phyloP scores from a whole-genome alignment of 2,797 vertebrate genomes.

The Fringilla coelebs region DNA sequence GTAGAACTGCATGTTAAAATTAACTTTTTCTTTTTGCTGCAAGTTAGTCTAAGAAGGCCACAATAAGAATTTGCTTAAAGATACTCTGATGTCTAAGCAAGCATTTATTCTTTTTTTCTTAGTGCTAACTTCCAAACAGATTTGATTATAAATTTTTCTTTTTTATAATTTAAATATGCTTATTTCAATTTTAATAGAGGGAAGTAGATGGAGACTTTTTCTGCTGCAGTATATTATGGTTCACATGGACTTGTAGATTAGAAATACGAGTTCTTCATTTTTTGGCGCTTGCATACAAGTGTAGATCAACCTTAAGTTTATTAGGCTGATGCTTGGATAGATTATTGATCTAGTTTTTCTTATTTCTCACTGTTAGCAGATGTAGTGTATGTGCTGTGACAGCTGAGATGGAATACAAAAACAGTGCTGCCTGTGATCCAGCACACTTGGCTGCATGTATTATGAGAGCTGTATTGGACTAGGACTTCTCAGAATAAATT shows the following conservation, averaged over 20 bases:
- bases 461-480: neutral
- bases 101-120: neutral
- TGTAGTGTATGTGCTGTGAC: neutral
- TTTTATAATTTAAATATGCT: neutral
- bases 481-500: neutral
- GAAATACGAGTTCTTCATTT: neutral
- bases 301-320: neutral
- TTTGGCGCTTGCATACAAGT: neutral
- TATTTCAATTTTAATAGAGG: neutral
- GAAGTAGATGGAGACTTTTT: neutral
- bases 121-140: neutral
- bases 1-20: neutral
- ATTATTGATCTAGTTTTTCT: neutral
- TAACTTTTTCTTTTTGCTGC: neutral
- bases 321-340: neutral
- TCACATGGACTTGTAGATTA: neutral
- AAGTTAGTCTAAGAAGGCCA: neutral
- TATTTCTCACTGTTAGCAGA: neutral
- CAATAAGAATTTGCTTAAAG: neutral
- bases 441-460: fast-evolving
- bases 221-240: neutral
- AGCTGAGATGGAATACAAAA: neutral
- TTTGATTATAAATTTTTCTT: neutral
- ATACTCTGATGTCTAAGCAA: neutral
- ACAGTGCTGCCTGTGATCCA: neutral